A percentile compares a stretch with the other conserved stretches of the same genome.
Evolutionary conservation across 2,113 vertebrate species (phyloP).

Genomic region (Syrrhaptes paradoxus): DNA sequence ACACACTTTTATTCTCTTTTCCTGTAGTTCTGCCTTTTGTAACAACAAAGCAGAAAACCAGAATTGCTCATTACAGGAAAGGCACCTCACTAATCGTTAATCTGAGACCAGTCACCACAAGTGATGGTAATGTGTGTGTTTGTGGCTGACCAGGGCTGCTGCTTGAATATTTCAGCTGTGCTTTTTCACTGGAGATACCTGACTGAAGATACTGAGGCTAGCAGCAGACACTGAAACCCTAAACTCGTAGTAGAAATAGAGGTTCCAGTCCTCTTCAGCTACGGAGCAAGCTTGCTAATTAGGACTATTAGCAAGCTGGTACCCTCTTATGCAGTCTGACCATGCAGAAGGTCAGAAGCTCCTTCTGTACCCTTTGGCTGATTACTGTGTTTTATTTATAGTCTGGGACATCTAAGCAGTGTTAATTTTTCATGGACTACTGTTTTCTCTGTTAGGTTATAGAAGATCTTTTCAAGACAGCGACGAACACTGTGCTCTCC

Average conservation of each 20-base stretch:
- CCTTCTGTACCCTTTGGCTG: neutral
- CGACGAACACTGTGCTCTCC: conserved; percentile 80
- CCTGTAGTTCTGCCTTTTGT: neutral
- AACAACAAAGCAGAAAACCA: neutral
- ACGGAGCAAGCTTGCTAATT: neutral
- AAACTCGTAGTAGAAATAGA: neutral
- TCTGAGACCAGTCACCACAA: neutral
- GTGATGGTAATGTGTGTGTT: neutral
- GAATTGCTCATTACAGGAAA: neutral
- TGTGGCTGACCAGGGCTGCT: neutral
- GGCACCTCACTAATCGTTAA: neutral
- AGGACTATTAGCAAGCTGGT: neutral
- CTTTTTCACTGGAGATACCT: neutral
- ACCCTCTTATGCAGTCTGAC: neutral
- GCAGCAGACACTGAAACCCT: neutral
- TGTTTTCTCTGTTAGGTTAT: conserved; percentile 82
- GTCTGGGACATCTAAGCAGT: neutral
- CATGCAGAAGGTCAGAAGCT: neutral
- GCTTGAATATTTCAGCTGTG: neutral
- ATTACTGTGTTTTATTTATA: neutral
- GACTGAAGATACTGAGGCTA: neutral
- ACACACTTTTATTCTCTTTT: neutral
- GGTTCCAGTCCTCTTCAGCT: neutral
- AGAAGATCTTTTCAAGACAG: conserved; percentile 87
- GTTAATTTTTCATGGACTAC: neutral